A percentile compares a stretch with the other conserved stretches of the same genome.
Evolutionary conservation across 2,113 vertebrate genomes (phyloP).

Genomic region (Ranitomeya imitator): DNA sequence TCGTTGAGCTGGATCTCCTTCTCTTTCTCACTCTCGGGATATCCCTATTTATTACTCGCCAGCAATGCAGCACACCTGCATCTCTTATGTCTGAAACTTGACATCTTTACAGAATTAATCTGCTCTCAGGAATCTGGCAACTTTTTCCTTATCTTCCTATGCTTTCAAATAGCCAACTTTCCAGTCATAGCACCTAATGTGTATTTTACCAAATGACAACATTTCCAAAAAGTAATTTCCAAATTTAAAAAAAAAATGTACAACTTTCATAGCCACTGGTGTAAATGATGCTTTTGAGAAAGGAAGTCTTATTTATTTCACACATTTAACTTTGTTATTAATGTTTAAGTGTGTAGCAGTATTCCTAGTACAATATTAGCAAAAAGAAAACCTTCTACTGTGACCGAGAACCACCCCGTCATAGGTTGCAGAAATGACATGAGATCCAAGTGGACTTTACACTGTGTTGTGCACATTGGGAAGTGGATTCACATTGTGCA

Average conservation of each 20-base stretch:
- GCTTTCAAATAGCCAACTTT: background rate
- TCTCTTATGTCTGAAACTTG: background rate
- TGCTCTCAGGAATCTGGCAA: background rate
- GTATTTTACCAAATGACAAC: background rate
- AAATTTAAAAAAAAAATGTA: no score
- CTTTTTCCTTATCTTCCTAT: background rate
- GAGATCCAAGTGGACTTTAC: background rate
- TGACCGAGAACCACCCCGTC: background rate
- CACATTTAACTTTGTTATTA: background rate
- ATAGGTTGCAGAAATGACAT: background rate
- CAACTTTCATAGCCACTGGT: background rate
- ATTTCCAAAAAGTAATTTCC: background rate
- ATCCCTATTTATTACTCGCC: no score
- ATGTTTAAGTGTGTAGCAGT: slow-evolving; percentile 1
- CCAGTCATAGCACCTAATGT: background rate
- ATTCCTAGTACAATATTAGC: slow-evolving; percentile 33
- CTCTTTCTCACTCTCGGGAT: no score
- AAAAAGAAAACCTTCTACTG: slow-evolving; percentile 20
- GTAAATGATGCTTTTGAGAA: slow-evolving; percentile 34
- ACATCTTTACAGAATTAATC: background rate
- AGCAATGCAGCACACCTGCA: no score
- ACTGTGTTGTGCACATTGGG: background rate
- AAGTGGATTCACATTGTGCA: background rate
- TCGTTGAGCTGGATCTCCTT: no score
- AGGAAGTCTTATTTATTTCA: background rate